Conservation (phyloP, 2,113 vertebrate species). For the Anolis carolinensis region DNA sequence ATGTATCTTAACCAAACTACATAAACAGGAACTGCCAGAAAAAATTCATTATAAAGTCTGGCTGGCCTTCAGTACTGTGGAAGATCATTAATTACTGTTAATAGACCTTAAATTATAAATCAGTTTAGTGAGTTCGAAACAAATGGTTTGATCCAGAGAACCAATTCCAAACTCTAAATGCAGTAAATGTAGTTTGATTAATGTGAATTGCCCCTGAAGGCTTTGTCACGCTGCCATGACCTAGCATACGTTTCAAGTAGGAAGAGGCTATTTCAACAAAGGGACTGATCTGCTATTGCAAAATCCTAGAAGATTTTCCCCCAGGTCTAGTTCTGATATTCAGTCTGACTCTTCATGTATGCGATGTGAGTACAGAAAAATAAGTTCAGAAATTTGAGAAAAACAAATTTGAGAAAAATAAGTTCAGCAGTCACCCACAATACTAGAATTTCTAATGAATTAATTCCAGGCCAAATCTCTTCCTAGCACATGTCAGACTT, state of each 20-base stretch:
- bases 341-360: background rate
- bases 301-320: slow-evolving; percentile 2
- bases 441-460: slow-evolving; percentile 7
- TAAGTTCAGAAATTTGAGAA: background rate
- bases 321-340: background rate
- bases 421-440: background rate
- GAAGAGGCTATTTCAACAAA: background rate
- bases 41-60: background rate
- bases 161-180: slow-evolving; percentile 8
- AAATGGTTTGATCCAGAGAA: background rate
- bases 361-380: background rate
- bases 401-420: background rate
- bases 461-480: background rate
- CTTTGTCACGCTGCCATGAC: slow-evolving; percentile 9
- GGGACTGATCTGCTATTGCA: background rate
- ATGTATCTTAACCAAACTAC: background rate
- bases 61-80: background rate
- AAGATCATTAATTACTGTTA: background rate
- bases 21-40: background rate
- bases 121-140: background rate
- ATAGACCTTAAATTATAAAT: background rate
- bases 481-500: background rate
- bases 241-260: background rate
- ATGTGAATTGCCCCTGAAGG: slow-evolving; percentile 14
- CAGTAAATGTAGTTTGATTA: slow-evolving; percentile 5